Percentiles rank a stretch among this genome's conserved stretches.
These are phyloP conservation scores for Zophobas morio DNA, from an alignment of 1,140 invertebrate species.

Conservation along the genomic window DNA sequence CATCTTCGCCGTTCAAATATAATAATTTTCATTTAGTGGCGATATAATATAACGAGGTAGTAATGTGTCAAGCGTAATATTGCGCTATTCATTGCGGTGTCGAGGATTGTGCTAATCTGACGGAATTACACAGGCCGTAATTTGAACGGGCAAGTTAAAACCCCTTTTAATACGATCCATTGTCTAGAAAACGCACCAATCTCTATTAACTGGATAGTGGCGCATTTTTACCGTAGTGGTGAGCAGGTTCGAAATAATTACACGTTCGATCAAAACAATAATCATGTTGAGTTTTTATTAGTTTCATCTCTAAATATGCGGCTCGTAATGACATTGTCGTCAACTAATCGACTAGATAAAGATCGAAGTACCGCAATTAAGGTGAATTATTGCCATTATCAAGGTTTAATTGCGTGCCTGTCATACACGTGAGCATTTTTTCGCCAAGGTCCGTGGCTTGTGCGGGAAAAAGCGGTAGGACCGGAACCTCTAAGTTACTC, in stretches of 20 bases:
- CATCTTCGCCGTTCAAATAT: conserved; percentile 9
- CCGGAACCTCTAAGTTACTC: too few relatives aligned
- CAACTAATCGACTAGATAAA: not conserved
- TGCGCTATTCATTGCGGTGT: conserved; percentile 62
- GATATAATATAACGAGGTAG: conserved; percentile 65
- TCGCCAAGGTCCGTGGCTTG: too few relatives aligned
- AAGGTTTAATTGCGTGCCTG: not conserved
- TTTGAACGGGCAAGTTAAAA: conserved; percentile 58
- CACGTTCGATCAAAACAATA: conserved; percentile 1
- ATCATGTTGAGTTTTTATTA: not conserved
- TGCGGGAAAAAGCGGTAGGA: too few relatives aligned
- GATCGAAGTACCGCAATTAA: not conserved
- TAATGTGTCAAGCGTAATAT: conserved; percentile 67
- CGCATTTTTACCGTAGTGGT: not conserved
- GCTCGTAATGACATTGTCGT: too few relatives aligned
- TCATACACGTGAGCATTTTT: too few relatives aligned
- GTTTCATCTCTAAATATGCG: not conserved
- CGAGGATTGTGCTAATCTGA: conserved; percentile 66
- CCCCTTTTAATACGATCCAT: conserved; percentile 61
- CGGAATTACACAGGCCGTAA: conserved; percentile 65
- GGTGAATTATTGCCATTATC: not conserved
- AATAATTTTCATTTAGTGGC: conserved; percentile 26
- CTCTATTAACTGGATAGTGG: not conserved
- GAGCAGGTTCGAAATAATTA: not conserved
- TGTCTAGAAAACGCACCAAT: conserved; percentile 58